Percentiles rank a stretch among this genome's conserved stretches.
Conservation (phyloP, 2,797 vertebrate species). For the Mareca strepera region DNA sequence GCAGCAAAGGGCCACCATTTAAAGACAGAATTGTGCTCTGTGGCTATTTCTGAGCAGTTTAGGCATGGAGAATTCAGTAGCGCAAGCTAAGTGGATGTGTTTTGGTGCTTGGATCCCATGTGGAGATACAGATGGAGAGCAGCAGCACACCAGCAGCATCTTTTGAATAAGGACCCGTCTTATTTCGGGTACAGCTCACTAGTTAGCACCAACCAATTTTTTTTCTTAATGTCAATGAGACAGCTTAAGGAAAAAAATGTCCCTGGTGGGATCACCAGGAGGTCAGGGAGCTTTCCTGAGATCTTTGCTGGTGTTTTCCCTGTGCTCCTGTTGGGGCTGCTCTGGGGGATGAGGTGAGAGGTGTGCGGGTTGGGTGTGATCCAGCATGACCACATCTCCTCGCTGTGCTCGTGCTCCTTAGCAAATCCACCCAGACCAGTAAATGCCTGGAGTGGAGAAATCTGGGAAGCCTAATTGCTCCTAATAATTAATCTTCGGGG, state of each 20-base stretch:
- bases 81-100: neutral
- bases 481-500: neutral
- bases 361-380: neutral
- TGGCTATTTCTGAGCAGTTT: neutral
- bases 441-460: neutral
- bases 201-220: neutral
- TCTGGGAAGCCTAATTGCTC: neutral
- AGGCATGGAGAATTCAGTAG: neutral
- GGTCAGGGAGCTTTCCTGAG: neutral
- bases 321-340: neutral
- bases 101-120: neutral
- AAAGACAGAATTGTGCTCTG: neutral
- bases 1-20: neutral
- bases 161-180: neutral
- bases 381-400: neutral
- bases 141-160: accelerated
- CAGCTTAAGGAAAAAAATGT: neutral
- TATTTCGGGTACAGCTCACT: neutral
- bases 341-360: neutral
- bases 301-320: neutral
- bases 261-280: neutral
- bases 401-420: neutral
- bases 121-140: neutral
- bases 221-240: neutral
- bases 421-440: neutral